Conservation (phyloP, 2,888 invertebrate genomes). For the Platerodrilus igneus region DNA sequence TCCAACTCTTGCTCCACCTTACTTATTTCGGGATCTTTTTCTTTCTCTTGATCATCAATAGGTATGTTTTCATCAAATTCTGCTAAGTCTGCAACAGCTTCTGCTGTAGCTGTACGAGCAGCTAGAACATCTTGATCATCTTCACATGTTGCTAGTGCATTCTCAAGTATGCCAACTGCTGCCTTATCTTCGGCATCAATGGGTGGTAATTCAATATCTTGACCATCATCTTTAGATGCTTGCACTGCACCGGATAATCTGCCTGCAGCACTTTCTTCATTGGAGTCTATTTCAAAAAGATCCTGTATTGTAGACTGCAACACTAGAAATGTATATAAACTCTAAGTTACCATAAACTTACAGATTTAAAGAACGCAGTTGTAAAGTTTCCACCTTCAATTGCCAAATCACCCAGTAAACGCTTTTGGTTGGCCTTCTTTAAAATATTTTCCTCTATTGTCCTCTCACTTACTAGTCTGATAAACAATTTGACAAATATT, state of each 20-base stretch:
- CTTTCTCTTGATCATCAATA: conserved; percentile 63
- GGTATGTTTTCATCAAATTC: conserved; percentile 96
- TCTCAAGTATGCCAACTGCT: conserved; percentile 66
- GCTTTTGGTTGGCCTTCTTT: conserved; percentile 97
- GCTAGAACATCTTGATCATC: conserved; percentile 94
- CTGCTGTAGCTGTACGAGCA: conserved; percentile 82
- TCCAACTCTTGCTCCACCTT: conserved; percentile 70
- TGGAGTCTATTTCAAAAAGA: conserved; percentile 74
- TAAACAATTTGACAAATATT: too few relatives aligned
- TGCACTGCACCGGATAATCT: conserved; percentile 58
- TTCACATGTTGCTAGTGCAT: conserved; percentile 85
- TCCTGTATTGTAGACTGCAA: conserved; percentile 85
- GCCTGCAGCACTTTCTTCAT: conserved; percentile 56
- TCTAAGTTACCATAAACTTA: conserved; percentile 44
- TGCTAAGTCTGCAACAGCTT: conserved; percentile 83
- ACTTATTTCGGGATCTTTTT: conserved; percentile 56
- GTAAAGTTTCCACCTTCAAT: conserved; percentile 99
- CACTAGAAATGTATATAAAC: conserved; percentile 10
- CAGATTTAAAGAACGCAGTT: conserved; percentile 89
- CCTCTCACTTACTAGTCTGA: conserved; percentile 87
- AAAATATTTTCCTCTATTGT: conserved; percentile 99
- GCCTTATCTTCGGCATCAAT: conserved; percentile 52
- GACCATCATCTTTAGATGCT: conserved; percentile 45
- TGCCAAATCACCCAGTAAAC: conserved; percentile 90
- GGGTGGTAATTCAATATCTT: conserved; percentile 32